Base-by-base conservation (phyloP, 2,888 invertebrate genomes). In the Nomada ferruginata region DNA sequence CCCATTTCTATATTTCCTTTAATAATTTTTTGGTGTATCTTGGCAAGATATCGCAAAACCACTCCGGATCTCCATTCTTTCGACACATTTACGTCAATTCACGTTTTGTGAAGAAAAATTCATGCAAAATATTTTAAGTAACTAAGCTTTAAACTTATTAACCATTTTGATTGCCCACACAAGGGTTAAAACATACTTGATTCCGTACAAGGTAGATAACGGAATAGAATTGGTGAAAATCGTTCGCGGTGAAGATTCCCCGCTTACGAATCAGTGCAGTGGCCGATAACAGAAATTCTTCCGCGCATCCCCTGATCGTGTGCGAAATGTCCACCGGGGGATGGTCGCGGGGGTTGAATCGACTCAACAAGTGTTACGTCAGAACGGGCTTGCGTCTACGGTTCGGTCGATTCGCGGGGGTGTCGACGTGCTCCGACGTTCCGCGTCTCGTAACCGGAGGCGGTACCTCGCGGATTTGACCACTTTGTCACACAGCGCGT, bases 341-440 rank as follows among this genome's bases (percentile, higher is more conserved):
- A 78, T 77, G 71, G 59, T 44, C 69, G 76, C 60, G 72, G 74
- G 68, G 80, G 74, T 68, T 76, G 84, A 84, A 78, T 74, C 79
- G 86, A 74, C 89, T 91, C 92, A 92, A 92, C 92, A 91, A 92
- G 92, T 92, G 91, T 91, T 90, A 83, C 82, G 87, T 76, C 81
- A 80, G 76, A 75, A 81, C 84, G 86, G 83, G 85, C 77, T 82
- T 84, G 87, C 87, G 84, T 85, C 87, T 81, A 76, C 84, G 83
- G 82, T 83, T 83, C 81, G 84, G 85, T 85, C 83, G 87, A 85
- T 71, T 82, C 84, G 82, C 85, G 82, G 73, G 82, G 82, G 73
- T 75, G 80, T 76, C 79, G 84, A 76, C 76, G 78, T 75, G 84
- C 87, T 85, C 78, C 70, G 84, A 80, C 83, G 72, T 75, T 83